Conservation (phyloP, 2,113 vertebrate species). For the Ceuthmochares aereus region DNA sequence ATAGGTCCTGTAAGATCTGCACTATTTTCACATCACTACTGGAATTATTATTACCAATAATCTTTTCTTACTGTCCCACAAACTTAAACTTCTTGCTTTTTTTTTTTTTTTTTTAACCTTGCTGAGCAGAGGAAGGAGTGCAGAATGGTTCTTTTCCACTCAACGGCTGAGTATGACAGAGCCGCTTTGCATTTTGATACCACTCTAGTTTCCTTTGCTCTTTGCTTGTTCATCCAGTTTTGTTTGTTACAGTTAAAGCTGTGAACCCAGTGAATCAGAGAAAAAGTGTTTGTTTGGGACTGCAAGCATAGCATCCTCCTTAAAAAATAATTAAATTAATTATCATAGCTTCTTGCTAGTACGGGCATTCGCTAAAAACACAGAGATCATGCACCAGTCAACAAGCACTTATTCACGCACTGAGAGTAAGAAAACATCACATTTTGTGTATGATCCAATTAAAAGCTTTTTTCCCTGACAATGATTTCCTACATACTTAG, state of each 20-base stretch:
- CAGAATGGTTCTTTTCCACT: fast-evolving
- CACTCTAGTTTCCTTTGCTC: not conserved
- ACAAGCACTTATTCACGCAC: not conserved
- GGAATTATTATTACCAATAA: not conserved
- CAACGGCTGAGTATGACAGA: not conserved
- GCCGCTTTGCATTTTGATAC: not conserved
- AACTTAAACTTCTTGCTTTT: not conserved
- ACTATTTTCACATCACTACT: not conserved
- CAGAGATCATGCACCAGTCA: not conserved
- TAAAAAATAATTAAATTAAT: slow-evolving; percentile 64
- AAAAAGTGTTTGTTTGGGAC: not conserved
- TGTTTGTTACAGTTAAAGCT: not conserved
- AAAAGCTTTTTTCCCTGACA: slow-evolving; percentile 5
- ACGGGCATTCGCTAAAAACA: not conserved
- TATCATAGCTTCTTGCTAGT: not conserved
- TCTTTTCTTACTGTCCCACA: not conserved
- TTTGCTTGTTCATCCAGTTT: not conserved
- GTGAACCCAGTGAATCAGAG: not conserved
- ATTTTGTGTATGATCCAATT: slow-evolving; percentile 33
- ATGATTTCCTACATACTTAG: slow-evolving; percentile 20
- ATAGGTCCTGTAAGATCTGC: not conserved
- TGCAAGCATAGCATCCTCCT: slow-evolving; percentile 2
- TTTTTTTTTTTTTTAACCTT: not conserved
- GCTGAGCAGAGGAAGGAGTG: not conserved
- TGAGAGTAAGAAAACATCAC: slow-evolving; percentile 32